phyloP scores from a whole-genome alignment of 2,113 vertebrate genomes.

The Lepus americanus region DNA sequence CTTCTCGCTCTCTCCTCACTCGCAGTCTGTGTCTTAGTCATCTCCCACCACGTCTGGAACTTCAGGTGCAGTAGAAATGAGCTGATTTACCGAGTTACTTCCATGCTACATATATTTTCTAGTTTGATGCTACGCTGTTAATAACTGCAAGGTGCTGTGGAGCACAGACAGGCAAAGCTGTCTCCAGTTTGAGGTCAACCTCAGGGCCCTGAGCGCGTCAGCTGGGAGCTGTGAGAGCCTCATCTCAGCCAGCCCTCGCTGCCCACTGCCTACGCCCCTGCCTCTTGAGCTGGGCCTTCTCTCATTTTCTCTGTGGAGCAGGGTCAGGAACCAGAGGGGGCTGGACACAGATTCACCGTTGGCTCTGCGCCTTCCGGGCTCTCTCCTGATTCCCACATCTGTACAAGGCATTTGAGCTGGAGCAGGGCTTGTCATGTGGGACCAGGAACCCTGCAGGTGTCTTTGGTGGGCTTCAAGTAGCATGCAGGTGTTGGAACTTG shows the following conservation, averaged over 20 bases:
- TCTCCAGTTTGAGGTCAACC: not conserved
- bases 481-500: not conserved
- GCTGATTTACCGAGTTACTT: not conserved
- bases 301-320: not conserved
- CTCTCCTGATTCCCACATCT: too few relatives aligned
- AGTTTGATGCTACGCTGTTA: too few relatives aligned
- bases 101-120: not conserved
- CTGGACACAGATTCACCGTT: not conserved
- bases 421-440: too few relatives aligned
- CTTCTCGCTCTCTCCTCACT: not conserved
- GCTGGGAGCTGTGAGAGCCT: not conserved
- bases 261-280: not conserved
- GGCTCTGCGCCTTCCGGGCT: not conserved
- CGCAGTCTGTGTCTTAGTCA: not conserved
- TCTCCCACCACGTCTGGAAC: not conserved
- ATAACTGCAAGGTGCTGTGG: fast-evolving
- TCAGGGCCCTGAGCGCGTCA: too few relatives aligned
- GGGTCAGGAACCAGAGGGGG: not conserved
- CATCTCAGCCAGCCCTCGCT: fast-evolving
- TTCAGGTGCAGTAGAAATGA: not conserved
- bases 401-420: not conserved
- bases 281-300: not conserved
- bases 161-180: not conserved
- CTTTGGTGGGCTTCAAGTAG: not conserved
- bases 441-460: too few relatives aligned